Base-by-base conservation (phyloP, 2,888 invertebrate genomes). In the Trichopoda pennipes region DNA sequence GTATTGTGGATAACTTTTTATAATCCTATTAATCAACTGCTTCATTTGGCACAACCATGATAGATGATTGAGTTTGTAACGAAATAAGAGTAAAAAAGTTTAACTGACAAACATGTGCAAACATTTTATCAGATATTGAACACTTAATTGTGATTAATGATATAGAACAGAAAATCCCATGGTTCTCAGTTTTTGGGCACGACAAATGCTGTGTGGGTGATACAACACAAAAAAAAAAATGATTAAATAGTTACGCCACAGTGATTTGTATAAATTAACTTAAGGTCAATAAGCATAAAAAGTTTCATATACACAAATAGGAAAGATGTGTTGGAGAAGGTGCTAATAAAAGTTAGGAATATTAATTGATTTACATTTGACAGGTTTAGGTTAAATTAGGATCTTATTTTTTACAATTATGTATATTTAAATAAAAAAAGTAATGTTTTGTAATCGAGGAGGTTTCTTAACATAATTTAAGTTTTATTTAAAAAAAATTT, bases 121-220 rank as follows among this genome's bases (percentile, higher is more conserved):
- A 73, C 47, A 68, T 58, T 64, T 80, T 70, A 64, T 35, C 72
- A 42, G 51, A 63, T 69, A 80, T 70, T 77, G 74, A 23, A 63
- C 68, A 77, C 81, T 64, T 84, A 84, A 84, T 83, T 83, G 84
- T 84, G 83, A 85, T 85, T 84, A 83, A 85, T 85, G 83, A 75
- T 74, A 53, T 35, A 61, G 17, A 17, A 9, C 47, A 32, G 19
- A 1, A 21, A 42, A 35, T 42, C n/a, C 2, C 12, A 38, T 12
- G 38, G 38, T 10, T 38, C 6, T 38, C 3, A 12, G 38, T 38
- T 38, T 38, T 38, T 38, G 38, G 3, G 12, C 2, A 12, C 6
- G 12, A 38, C 38, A 38, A 28, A 28, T 12, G 12, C 38, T 12
- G 12, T 2, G 38, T 12, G 38, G 38, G 38, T 3, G 38, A 44